Evolutionary conservation across 2,113 vertebrate genomes (phyloP).

Genomic region (rat (Rattus norvegicus)): GRCr8 NC_086022.1:70521501-70522000

Average conservation of each 20-base stretch:
- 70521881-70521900: conserved; percentile 92
- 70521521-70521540: background rate
- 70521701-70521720: background rate
- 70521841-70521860: conserved; percentile 87
- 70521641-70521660: background rate
- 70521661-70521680: background rate
- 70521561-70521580: background rate
- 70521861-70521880: conserved; percentile 89
- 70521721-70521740: too few species aligned
- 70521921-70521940: conserved; percentile 88
- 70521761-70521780: background rate
- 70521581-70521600: background rate
- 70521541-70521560: background rate
- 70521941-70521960: conserved; percentile 97
- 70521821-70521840: background rate
- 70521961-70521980: conserved; percentile 93
- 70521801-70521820: background rate
- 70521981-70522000: conserved; percentile 86
- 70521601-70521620: background rate
- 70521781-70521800: background rate
- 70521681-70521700: background rate
- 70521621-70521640: rapidly evolving
- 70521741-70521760: background rate
- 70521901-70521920: background rate
- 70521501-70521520: too few species aligned